phyloP scores from a whole-genome alignment of 2,113 vertebrate species.

The Pipra filicauda region DNA sequence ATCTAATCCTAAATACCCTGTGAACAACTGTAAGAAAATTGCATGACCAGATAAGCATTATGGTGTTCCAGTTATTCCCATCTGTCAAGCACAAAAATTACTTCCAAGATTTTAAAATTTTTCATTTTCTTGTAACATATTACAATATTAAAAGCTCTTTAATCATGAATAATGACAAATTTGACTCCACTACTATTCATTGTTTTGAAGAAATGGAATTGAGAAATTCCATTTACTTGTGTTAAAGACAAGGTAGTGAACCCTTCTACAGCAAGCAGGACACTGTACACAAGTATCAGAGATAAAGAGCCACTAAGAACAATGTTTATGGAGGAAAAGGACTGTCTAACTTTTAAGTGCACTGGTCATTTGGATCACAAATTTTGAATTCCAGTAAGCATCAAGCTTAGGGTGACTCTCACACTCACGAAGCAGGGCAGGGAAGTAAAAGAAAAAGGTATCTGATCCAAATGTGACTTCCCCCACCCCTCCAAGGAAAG shows the following conservation, averaged over 20 bases:
- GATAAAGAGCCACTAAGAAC: not conserved
- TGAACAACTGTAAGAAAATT: not conserved
- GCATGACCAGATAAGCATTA: not conserved
- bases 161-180: not conserved
- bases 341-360: not conserved
- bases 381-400: not conserved
- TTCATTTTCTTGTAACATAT: not conserved
- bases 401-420: not conserved
- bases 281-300: not conserved
- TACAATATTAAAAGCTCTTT: not conserved
- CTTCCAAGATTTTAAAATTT: not conserved
- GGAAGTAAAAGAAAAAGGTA: accelerated
- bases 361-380: not conserved
- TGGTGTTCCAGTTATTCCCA: not conserved
- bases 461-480: not conserved
- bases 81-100: not conserved
- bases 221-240: not conserved
- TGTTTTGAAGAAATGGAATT: not conserved
- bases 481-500: not conserved
- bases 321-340: not conserved
- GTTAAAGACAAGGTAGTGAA: not conserved
- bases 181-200: not conserved
- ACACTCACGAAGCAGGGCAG: not conserved
- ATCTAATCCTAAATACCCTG: not conserved
- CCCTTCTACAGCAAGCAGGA: not conserved